phyloP scores from a whole-genome alignment of 1,140 invertebrate species.

The Leguminivora glycinivorella region DNA sequence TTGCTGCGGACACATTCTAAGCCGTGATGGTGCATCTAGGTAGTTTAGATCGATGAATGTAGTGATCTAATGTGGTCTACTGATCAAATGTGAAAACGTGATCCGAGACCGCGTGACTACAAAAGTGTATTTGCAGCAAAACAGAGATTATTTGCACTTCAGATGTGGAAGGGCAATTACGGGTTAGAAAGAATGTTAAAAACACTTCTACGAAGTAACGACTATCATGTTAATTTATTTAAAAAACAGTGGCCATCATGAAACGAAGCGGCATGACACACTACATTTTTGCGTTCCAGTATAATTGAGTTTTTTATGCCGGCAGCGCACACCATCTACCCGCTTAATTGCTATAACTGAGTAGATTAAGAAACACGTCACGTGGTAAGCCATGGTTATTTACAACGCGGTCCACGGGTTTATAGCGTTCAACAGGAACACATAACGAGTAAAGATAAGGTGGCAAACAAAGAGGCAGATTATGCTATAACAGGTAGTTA shows the following conservation, averaged over 20 bases:
- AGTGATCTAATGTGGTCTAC: slow-evolving; percentile 5
- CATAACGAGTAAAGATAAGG: slow-evolving; percentile 15
- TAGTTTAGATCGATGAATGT: no score
- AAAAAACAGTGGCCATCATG: slow-evolving; percentile 12
- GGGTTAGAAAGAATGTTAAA: not conserved
- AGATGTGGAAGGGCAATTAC: not conserved
- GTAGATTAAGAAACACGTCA: slow-evolving; percentile 7
- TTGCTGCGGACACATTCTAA: no score
- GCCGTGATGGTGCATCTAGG: no score
- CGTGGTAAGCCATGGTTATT: not conserved
- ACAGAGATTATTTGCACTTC: not conserved
- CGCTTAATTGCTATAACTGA: slow-evolving; percentile 18
- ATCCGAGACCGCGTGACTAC: slow-evolving; percentile 5
- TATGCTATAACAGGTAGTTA: slow-evolving; percentile 18
- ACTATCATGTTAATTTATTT: not conserved
- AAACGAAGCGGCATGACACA: slow-evolving; percentile 4
- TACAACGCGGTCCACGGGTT: slow-evolving; percentile 8
- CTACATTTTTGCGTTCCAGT: slow-evolving; percentile 19
- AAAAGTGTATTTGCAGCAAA: not conserved
- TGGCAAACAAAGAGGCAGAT: slow-evolving; percentile 1
- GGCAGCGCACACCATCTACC: not conserved
- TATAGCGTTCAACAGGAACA: slow-evolving; percentile 15
- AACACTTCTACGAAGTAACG: slow-evolving; percentile 2
- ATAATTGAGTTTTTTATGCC: slow-evolving; percentile 9
- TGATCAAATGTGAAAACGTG: slow-evolving; percentile 23